Percentiles rank a stretch among this genome's conserved stretches.
phyloP scores from a whole-genome alignment of 2,797 vertebrate species.

The Chrosomus eos region DNA sequence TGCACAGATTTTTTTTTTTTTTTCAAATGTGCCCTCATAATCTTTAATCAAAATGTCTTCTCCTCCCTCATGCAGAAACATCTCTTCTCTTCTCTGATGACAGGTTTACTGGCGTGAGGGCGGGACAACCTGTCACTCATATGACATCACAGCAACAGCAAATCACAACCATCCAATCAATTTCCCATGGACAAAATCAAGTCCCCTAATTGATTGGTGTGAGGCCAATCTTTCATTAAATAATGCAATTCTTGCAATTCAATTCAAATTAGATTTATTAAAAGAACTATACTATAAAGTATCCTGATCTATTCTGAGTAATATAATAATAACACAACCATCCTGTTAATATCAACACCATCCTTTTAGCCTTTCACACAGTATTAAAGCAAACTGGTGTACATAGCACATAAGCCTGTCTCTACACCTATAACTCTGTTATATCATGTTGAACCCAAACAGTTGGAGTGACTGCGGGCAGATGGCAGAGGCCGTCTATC shows the following conservation, averaged over 20 bases:
- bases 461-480: slow-evolving; percentile 49
- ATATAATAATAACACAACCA: slow-evolving; percentile 38
- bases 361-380: slow-evolving; percentile 34
- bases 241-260: neutral
- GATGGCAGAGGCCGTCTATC: slow-evolving; percentile 35
- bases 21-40: too few relatives aligned
- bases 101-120: neutral
- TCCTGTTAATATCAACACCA: slow-evolving; percentile 32
- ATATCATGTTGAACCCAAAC: slow-evolving; percentile 46
- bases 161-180: neutral
- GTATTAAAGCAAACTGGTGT: slow-evolving; percentile 40
- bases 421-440: slow-evolving; percentile 37
- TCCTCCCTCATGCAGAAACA: too few relatives aligned
- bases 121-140: neutral
- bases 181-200: neutral
- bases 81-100: too few relatives aligned
- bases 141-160: neutral
- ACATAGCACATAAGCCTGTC: slow-evolving; percentile 25
- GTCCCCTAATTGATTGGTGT: neutral
- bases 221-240: neutral
- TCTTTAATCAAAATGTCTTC: too few relatives aligned
- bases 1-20: too few relatives aligned
- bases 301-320: slow-evolving; percentile 19
- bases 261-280: neutral
- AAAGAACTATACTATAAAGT: neutral